Evolutionary conservation across 2,888 invertebrate genomes (phyloP), one percentile per base, ranked within the genome.

Genomic region (Tineola bisselliella): DNA sequence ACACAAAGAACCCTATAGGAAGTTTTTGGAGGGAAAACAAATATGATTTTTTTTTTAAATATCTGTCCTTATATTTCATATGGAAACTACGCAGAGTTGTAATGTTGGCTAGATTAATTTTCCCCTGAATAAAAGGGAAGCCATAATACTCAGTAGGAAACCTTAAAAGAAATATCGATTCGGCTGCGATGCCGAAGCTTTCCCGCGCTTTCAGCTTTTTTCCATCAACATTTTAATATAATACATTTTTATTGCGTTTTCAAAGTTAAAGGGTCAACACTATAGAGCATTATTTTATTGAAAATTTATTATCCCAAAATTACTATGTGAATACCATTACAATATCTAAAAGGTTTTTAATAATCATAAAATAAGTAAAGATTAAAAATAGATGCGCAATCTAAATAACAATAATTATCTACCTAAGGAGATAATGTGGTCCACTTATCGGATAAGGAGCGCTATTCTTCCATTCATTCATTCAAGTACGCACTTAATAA

Each of bases 351-450:
- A 25, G 25, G 6, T 25, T 25, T 25, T 25, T 25, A 25, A 25
- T 25, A 25, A 25, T 25, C 25, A 25, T 25, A 25, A 25, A 25
- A 25, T 25, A 38, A 38, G 38, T 38, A 38, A 38, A 10, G 54
- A 54, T 54, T 25, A 54, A 6, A 19, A 8, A 15, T 18, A 38
- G 30, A 19, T 38, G 52, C 33, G 64, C 66, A 65, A 63, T 61
- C 64, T 66, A 73, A 79, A 79, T 79, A 70, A 76, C 72, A 74
- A 70, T 73, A 68, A 79, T 81, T 74, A 77, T 60, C 62, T 48
- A 12, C 6, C 8, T 5, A 13, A 65, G 64, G 60, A 64, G 67
- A 71, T 75, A 70, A 71, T 67, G 48, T 48, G 17, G 48, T 38
- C 38, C 48, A 17, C 15, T 48, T 48, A 15, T n/a, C 13, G 15